Percentiles rank a stretch among this genome's conserved stretches.
Evolutionary conservation across 2,113 vertebrate genomes (phyloP).

Genomic region (Haplotaxodon microlepis): DNA sequence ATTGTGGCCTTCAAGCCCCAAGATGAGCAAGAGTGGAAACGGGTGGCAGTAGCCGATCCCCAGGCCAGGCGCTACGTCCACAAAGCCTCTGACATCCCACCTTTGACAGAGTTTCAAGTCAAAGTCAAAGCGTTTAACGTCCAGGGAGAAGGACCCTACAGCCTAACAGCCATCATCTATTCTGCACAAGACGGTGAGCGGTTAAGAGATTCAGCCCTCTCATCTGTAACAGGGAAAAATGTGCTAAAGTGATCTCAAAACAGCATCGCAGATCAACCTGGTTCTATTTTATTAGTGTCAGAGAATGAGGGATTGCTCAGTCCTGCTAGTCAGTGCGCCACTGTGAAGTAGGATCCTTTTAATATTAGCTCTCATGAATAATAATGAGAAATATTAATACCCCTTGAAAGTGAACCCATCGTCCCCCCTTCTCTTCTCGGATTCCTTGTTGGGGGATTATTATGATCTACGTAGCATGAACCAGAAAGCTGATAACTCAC

Average conservation of each 20-base stretch:
- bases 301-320: not conserved
- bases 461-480: constrained; percentile 53
- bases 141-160: constrained; percentile 90
- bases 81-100: constrained; percentile 82
- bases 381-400: constrained; percentile 64
- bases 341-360: constrained; percentile 20
- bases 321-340: constrained; percentile 7
- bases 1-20: constrained; percentile 88
- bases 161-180: constrained; percentile 78
- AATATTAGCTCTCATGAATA: constrained; percentile 32
- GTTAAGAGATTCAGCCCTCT: not conserved
- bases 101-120: constrained; percentile 85
- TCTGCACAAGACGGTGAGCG: constrained; percentile 89
- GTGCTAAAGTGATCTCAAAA: not conserved
- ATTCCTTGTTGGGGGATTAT: constrained; percentile 39
- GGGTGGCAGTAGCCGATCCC: constrained; percentile 83
- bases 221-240: not conserved
- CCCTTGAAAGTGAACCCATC: constrained; percentile 44
- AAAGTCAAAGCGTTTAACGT: constrained; percentile 94
- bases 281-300: not conserved
- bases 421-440: not conserved
- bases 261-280: not conserved
- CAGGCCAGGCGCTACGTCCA: constrained; percentile 83
- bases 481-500: constrained; percentile 62
- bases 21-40: constrained; percentile 79